Evolutionary conservation across 2,888 invertebrate species (phyloP).

Genomic region (Limenitis camilla): DNA sequence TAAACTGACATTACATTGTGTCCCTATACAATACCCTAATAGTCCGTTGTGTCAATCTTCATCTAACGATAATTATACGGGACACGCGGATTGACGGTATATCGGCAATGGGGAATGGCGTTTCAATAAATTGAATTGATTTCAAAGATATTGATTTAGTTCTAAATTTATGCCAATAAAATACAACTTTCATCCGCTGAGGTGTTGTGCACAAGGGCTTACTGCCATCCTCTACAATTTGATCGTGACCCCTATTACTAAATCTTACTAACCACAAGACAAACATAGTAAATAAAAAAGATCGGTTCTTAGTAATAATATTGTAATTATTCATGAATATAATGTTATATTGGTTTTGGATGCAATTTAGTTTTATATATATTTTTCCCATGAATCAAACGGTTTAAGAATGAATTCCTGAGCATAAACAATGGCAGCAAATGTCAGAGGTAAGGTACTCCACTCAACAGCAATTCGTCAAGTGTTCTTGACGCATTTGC

Average conservation of each 20-base stretch:
- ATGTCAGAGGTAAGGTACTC: constrained; percentile 43
- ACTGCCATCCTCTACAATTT: too few relatives aligned
- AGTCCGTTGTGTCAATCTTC: constrained; percentile 52
- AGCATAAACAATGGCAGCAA: constrained; percentile 54
- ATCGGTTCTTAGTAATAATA: too few relatives aligned
- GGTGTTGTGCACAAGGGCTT: too few relatives aligned
- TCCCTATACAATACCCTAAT: constrained; percentile 22
- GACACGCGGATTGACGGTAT: constrained; percentile 47
- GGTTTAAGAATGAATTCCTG: constrained; percentile 29
- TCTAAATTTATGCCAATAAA: too few relatives aligned
- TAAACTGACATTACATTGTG: constrained; percentile 18
- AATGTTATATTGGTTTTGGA: too few relatives aligned
- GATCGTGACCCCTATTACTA: too few relatives aligned
- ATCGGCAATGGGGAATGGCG: constrained; percentile 29
- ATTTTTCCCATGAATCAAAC: constrained; percentile 43
- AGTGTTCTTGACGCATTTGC: constrained; percentile 63
- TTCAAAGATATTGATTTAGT: not conserved
- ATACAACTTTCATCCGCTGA: too few relatives aligned
- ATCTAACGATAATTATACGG: constrained; percentile 56
- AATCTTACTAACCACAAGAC: too few relatives aligned
- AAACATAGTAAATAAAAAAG: too few relatives aligned
- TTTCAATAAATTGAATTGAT: constrained; percentile 18
- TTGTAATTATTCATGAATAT: too few relatives aligned
- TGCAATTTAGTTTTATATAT: not conserved
- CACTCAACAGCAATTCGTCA: constrained; percentile 36